Evolutionary conservation across 1,140 invertebrate genomes (phyloP).

Genomic region (Muscidifurax raptorellus): DNA sequence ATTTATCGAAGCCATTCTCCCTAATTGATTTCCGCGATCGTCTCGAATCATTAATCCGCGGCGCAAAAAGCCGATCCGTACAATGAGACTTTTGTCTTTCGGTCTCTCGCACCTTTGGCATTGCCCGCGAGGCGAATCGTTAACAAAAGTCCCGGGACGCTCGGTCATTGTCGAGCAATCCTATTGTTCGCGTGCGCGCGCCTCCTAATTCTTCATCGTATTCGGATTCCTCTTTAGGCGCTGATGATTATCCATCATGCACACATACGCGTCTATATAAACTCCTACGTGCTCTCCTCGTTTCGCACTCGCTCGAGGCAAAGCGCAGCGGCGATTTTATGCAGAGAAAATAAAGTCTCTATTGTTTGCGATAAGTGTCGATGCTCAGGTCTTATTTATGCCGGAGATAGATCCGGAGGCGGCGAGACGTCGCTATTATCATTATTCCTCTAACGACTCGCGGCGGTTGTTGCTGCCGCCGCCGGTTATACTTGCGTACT

Average conservation of each 20-base stretch:
- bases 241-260: neutral
- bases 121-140: neutral
- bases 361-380: neutral
- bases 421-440: neutral
- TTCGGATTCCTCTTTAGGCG: neutral
- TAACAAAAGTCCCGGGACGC: neutral
- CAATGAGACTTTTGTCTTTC: slow-evolving; percentile 8
- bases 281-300: neutral
- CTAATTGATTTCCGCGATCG: slow-evolving; percentile 20
- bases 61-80: neutral
- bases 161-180: neutral
- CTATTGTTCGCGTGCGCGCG: neutral
- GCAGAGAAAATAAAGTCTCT: neutral
- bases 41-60: neutral
- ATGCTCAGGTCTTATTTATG: too few relatives aligned
- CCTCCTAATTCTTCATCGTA: neutral
- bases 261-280: neutral
- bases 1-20: neutral
- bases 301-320: neutral
- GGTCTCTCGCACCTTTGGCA: slow-evolving; percentile 9
- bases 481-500: neutral
- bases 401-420: neutral
- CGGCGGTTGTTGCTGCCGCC: neutral
- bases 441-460: neutral
- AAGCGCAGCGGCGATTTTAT: neutral